These are phyloP conservation scores for Eupithecia subumbrata DNA, from an alignment of 2,888 invertebrate genomes.

Conservation along the genomic window DNA sequence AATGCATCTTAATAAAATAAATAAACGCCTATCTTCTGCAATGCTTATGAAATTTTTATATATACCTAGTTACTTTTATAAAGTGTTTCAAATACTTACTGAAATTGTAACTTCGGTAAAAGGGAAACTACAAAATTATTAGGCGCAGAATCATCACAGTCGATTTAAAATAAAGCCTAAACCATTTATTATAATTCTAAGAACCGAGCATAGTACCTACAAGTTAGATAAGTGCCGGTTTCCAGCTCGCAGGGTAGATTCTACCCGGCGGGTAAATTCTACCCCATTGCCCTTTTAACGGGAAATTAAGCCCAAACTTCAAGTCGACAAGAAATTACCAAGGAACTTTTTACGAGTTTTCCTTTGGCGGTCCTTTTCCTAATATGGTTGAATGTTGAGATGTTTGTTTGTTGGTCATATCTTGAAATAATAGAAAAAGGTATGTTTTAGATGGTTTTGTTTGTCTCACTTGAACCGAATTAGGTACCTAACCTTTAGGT, in stretches of 20 bases:
- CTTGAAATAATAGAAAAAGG: not conserved
- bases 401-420: not conserved
- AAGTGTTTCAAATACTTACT: too few relatives aligned
- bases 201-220: constrained; percentile 11
- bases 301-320: constrained; percentile 45
- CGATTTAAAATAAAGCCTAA: not conserved
- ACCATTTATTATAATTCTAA: not conserved
- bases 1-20: too few relatives aligned
- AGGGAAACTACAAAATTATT: not conserved
- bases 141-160: not conserved
- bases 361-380: not conserved
- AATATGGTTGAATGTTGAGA: not conserved
- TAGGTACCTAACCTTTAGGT: not conserved
- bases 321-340: constrained; percentile 42
- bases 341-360: constrained; percentile 34
- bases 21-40: too few relatives aligned
- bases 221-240: constrained; percentile 20
- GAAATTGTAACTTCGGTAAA: not conserved
- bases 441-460: not conserved
- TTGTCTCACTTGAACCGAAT: not conserved
- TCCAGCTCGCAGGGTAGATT: constrained; percentile 28
- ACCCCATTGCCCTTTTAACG: constrained; percentile 39
- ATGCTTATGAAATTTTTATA: too few relatives aligned
- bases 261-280: constrained; percentile 17
- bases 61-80: too few relatives aligned